A percentile compares a stretch with the other conserved stretches of the same genome.
These are phyloP conservation scores for Neuroterus valhalla DNA, from an alignment of 1,140 invertebrate genomes.

Conservation along the genomic window DNA sequence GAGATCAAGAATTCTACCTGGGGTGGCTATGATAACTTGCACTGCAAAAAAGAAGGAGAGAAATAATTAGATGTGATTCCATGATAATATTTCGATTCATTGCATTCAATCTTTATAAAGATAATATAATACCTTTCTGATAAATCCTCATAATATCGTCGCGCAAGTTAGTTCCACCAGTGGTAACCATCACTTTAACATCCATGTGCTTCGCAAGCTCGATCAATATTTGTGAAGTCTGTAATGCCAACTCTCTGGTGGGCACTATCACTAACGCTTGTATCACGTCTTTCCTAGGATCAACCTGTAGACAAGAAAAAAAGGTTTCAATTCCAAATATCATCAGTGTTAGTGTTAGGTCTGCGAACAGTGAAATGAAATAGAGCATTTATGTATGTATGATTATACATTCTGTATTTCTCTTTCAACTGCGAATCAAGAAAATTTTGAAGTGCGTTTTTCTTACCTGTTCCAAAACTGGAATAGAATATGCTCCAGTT, in stretches of 20 bases:
- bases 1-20: constrained; percentile 98
- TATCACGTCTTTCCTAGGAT: constrained; percentile 91
- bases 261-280: constrained; percentile 99
- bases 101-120: neutral
- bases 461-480: constrained; percentile 89
- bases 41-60: constrained; percentile 78
- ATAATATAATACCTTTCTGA: constrained; percentile 85
- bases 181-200: constrained; percentile 99
- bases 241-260: constrained; percentile 98
- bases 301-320: constrained; percentile 79
- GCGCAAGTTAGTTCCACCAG: constrained; percentile 97
- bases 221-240: constrained; percentile 99
- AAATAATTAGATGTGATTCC: constrained; percentile 15
- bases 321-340: neutral
- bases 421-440: too few relatives aligned
- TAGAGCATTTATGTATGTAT: too few relatives aligned
- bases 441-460: too few relatives aligned
- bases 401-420: too few relatives aligned
- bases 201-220: constrained; percentile 97
- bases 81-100: neutral
- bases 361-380: too few relatives aligned
- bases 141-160: constrained; percentile 99
- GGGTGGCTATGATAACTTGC: constrained; percentile 99
- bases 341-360: neutral
- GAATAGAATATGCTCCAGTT: constrained; percentile 99